Evolutionary conservation across 1,140 invertebrate species (phyloP), one percentile per base, ranked within the genome.

Genomic region (Hyposmocoma kahamanoa): DNA sequence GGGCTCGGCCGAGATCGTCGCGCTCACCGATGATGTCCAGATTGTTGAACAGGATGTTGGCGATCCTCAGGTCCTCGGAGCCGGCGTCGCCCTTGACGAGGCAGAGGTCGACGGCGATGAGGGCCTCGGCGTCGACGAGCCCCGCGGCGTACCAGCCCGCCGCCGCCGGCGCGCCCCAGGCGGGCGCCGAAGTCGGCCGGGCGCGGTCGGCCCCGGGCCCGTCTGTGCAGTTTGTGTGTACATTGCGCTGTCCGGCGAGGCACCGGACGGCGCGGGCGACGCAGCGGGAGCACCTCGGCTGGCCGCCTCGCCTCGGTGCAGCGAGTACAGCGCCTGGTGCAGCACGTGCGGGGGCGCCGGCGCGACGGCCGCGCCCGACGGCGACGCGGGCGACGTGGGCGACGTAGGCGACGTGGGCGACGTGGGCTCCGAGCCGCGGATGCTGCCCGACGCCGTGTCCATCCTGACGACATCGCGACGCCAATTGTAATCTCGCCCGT

Each of bases 41-140:
- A 81, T 95, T 97, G 69, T 98, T 98, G 62, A 98, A 98, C 46
- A 96, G 91, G 56, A 98, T 93, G 67, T 94, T 95, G 0, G 94
- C 92, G 28, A 96, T 91, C 50, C 93, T 90, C 17, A 95, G 71
- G 41, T 90, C 89, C 67, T 95, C 93, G 0, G 87, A 79, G n/a
- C 80, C 75, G 0, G 64, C 77, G 2, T 83, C 80, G 2, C 91
- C 89, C 47, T 90, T 90, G 4, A 97, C 91, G 36, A 95, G 80
- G 28, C 91, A 90, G 9, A 97, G 84, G 53, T 98, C 96, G 2
- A 97, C 84, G 0, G 91, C 91, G 15, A 98, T 98, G 1, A 98
- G 83, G 0, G 96, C 95, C 72, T 97, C 95, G 0, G 90, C 87
- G 66, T 95, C 94, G 6, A 90, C 72, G 22, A 89, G 76, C 3